Evolutionary conservation across 2,888 invertebrate genomes (phyloP).

Genomic region (Cenopis cana): DNA sequence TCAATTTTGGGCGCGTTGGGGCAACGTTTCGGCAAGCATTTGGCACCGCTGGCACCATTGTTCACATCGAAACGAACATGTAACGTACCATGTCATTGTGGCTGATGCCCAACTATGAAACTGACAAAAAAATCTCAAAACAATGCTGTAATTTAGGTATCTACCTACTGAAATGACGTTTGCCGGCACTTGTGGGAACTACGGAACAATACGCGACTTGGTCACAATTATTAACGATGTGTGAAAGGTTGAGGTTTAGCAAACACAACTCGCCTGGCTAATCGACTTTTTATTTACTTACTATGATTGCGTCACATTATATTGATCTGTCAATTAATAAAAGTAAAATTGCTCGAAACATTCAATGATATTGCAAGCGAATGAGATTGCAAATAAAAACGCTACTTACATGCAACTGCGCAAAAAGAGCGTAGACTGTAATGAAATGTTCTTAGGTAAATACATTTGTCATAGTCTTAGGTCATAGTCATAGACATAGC

Average conservation of each 20-base stretch:
- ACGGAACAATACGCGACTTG: conserved; percentile 31
- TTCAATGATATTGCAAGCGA: not conserved
- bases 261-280: conserved; percentile 28
- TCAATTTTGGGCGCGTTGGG: conserved; percentile 48
- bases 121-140: conserved; percentile 60
- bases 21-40: conserved; percentile 53
- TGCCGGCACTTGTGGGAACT: conserved; percentile 57
- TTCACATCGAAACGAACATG: conserved; percentile 61
- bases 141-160: conserved; percentile 59
- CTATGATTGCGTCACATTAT: conserved; percentile 9
- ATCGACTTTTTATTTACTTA: conserved; percentile 34
- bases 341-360: not conserved
- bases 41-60: conserved; percentile 64
- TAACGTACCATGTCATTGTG: conserved; percentile 67
- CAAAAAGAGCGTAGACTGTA: conserved; percentile 3
- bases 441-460: conserved; percentile 15
- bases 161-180: conserved; percentile 49
- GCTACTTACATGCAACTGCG: not conserved
- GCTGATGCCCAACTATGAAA: conserved; percentile 59
- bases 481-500: no score
- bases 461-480: not conserved
- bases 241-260: conserved; percentile 38
- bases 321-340: not conserved
- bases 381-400: not conserved
- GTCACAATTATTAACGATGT: conserved; percentile 48